These are phyloP conservation scores for Aphaenogaster rudis DNA, from an alignment of 1,140 invertebrate genomes.

Conservation along the genomic window DNA sequence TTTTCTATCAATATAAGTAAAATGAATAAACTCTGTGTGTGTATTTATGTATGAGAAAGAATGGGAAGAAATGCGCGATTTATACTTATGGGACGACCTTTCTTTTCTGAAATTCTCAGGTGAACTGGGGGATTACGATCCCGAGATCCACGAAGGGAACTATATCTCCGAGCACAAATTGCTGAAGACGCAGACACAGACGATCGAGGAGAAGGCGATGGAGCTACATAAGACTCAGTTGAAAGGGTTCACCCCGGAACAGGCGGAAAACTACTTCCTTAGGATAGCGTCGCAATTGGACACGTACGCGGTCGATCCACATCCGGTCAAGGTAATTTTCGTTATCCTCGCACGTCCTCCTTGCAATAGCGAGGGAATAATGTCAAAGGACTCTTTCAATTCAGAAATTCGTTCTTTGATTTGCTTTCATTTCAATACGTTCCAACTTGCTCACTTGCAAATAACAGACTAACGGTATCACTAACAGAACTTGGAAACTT, in stretches of 20 bases:
- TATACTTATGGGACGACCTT: neutral
- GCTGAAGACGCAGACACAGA: conserved; percentile 95
- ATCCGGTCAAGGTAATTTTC: conserved; percentile 96
- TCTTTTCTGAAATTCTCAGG: conserved; percentile 87
- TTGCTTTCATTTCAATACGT: neutral
- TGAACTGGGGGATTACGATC: conserved; percentile 97
- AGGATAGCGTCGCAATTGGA: conserved; percentile 96
- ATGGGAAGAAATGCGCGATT: neutral
- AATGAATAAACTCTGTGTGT: neutral
- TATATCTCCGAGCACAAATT: conserved; percentile 97
- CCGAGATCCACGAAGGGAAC: conserved; percentile 94
- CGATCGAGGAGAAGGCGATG: conserved; percentile 96
- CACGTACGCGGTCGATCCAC: conserved; percentile 98
- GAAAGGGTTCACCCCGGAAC: conserved; percentile 91
- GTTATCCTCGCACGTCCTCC: conserved; percentile 13
- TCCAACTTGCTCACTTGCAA: neutral
- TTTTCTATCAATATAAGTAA: neutral
- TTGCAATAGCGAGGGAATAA: neutral
- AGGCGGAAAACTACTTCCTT: conserved; percentile 94
- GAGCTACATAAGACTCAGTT: conserved; percentile 95
- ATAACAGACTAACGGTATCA: neutral
- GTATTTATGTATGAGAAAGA: neutral
- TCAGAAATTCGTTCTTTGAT: neutral
- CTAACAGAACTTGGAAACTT: neutral
- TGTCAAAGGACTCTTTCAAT: neutral